Percentiles rank a stretch among this genome's conserved stretches.
Evolutionary conservation across 2,113 vertebrate genomes (phyloP).

Genomic region (Charadrius vociferus): DNA sequence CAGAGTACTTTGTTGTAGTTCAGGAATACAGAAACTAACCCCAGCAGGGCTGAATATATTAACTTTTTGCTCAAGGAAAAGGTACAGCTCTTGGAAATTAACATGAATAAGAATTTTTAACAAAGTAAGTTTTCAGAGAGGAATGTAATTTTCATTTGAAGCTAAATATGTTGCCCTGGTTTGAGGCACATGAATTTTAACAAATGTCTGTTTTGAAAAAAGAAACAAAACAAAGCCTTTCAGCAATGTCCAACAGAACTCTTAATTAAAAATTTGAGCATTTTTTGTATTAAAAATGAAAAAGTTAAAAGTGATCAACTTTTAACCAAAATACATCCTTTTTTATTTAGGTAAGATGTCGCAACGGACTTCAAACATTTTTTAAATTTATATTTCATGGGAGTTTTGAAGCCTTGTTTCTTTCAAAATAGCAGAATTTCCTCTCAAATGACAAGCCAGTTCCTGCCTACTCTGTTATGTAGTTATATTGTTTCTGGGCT

Average conservation of each 20-base stretch:
- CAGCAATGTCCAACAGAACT: neutral
- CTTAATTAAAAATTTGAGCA: neutral
- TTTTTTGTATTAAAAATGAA: neutral
- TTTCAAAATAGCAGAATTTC: constrained; percentile 6
- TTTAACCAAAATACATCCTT: neutral
- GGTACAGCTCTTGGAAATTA: neutral
- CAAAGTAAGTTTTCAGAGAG: neutral
- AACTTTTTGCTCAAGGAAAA: neutral
- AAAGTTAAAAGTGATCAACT: neutral
- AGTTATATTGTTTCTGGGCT: neutral
- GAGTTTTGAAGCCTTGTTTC: neutral
- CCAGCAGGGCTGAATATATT: neutral
- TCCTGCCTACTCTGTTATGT: neutral
- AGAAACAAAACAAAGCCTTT: neutral
- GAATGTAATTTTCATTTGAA: neutral
- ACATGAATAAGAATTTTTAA: neutral
- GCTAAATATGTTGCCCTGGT: neutral
- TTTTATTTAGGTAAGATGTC: neutral
- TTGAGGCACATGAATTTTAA: neutral
- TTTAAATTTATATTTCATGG: neutral
- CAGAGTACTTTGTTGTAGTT: neutral
- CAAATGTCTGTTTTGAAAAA: neutral
- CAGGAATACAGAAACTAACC: neutral
- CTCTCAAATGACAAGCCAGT: neutral
- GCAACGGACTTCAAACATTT: neutral